These are phyloP conservation scores for Albula glossodonta DNA, from an alignment of 2,113 vertebrate species.

Conservation along the genomic window DNA sequence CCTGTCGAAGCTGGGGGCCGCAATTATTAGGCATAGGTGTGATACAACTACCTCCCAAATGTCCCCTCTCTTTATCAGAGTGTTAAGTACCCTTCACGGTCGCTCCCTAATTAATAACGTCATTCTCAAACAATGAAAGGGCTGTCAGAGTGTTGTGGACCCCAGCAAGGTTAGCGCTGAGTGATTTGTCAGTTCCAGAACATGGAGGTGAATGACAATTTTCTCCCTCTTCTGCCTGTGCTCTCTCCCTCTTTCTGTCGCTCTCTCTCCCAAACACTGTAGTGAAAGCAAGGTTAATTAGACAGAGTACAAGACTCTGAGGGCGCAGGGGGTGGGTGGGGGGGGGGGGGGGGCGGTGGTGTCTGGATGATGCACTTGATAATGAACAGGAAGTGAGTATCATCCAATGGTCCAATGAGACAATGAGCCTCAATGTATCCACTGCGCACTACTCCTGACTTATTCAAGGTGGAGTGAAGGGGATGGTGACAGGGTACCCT, in stretches of 20 bases:
- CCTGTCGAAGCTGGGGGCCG: constrained; percentile 50
- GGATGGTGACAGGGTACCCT: background rate
- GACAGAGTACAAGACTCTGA: background rate
- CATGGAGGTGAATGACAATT: background rate
- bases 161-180: constrained; percentile 34
- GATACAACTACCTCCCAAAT: constrained; percentile 53
- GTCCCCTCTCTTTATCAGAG: constrained; percentile 63
- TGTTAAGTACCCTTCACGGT: constrained; percentile 68
- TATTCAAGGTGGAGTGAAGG: background rate
- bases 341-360: background rate
- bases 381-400: background rate
- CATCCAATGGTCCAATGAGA: background rate
- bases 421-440: background rate
- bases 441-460: background rate
- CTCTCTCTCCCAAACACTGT: constrained; percentile 5
- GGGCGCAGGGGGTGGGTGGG: background rate
- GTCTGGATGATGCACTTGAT: background rate
- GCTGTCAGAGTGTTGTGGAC: constrained; percentile 23
- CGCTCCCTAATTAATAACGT: constrained; percentile 68
- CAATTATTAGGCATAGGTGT: constrained; percentile 48
- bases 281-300: background rate
- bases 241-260: background rate
- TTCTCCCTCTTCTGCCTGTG: background rate
- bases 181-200: constrained; percentile 20
- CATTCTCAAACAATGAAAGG: constrained; percentile 51